Conservation (phyloP, 2,797 vertebrate genomes). For the Sebastes dallii region DNA sequence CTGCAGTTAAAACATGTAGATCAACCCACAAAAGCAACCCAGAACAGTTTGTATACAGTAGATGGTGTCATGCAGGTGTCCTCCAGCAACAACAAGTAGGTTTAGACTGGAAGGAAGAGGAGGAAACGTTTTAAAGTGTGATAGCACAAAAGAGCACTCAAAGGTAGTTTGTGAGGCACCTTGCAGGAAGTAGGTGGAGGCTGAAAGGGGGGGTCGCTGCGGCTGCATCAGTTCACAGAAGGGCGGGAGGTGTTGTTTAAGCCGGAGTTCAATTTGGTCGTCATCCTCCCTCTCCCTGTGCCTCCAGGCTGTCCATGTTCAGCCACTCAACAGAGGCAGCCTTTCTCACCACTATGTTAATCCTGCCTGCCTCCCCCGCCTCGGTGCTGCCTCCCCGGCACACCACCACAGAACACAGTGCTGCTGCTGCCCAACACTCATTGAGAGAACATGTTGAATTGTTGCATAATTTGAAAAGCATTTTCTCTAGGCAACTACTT, state of each 20-base stretch:
- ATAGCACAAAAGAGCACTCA: constrained; percentile 7
- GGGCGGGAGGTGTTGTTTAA: constrained; percentile 59
- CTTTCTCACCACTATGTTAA: constrained; percentile 73
- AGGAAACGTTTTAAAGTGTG: neutral
- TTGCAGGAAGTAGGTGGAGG: constrained; percentile 3
- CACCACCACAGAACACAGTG: constrained; percentile 58
- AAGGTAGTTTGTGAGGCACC: constrained; percentile 30
- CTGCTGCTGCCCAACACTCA: constrained; percentile 30
- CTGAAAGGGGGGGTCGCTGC: neutral
- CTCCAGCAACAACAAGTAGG: neutral
- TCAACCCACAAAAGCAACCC: neutral
- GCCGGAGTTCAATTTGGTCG: constrained; percentile 54
- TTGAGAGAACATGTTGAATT: constrained; percentile 32
- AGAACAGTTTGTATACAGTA: neutral
- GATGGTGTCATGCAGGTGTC: neutral
- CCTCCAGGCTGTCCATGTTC: constrained; percentile 59
- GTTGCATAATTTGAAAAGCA: constrained; percentile 36
- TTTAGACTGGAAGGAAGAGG: neutral
- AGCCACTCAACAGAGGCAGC: constrained; percentile 69
- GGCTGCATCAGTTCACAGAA: constrained; percentile 21
- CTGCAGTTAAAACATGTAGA: neutral
- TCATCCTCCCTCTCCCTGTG: constrained; percentile 66
- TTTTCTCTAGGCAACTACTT: constrained; percentile 15
- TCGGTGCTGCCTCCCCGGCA: constrained; percentile 40
- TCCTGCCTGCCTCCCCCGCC: constrained; percentile 65